A percentile compares a stretch with the other conserved stretches of the same genome.
Conservation (phyloP, 2,113 vertebrate genomes). For the Cichladusa arquata region DNA sequence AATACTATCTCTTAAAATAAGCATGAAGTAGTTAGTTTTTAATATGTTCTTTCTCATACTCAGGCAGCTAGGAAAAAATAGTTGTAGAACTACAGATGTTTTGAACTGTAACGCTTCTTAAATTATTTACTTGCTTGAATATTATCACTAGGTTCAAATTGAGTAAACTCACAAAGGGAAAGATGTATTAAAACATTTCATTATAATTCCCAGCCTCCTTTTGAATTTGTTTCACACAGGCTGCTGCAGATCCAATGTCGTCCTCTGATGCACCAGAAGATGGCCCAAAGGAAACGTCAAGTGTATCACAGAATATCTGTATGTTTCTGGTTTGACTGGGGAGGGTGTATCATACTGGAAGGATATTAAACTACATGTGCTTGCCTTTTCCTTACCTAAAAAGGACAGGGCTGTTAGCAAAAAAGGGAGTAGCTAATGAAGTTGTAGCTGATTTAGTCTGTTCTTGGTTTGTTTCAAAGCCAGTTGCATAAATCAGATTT, state of each 20-base stretch:
- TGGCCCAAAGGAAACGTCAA: constrained; percentile 61
- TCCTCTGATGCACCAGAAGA: constrained; percentile 51
- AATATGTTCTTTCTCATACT: background rate
- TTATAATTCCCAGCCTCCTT: constrained; percentile 11
- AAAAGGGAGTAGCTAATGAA: background rate
- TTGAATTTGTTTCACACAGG: constrained; percentile 58
- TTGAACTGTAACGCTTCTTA: background rate
- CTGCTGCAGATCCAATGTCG: constrained; percentile 33
- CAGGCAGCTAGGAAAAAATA: background rate
- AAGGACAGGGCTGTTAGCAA: background rate
- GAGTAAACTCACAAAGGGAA: background rate
- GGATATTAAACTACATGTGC: background rate
- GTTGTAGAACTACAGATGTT: background rate
- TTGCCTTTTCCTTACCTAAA: background rate
- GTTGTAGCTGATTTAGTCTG: background rate
- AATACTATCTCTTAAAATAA: background rate
- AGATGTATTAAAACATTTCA: background rate
- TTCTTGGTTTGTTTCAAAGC: background rate
- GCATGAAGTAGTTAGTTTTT: background rate
- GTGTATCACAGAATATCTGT: constrained; percentile 74
- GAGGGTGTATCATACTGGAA: background rate
- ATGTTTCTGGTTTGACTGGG: constrained; percentile 57
- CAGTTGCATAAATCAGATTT: background rate
- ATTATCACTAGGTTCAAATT: background rate
- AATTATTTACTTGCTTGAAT: constrained; percentile 9